Evolutionary conservation across 1,140 invertebrate genomes (phyloP).

Genomic region (Aphis gossypii): DNA sequence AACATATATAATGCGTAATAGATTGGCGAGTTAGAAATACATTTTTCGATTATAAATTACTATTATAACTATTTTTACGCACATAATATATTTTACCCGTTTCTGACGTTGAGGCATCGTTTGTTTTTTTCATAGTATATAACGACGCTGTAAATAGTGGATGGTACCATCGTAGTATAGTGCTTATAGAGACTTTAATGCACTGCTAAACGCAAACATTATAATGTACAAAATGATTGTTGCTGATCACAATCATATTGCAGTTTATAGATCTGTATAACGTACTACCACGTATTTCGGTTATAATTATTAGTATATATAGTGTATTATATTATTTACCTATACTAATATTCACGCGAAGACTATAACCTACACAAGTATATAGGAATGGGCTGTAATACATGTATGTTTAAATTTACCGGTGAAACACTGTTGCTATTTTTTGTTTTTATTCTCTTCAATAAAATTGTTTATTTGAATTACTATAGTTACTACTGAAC

Average conservation of each 20-base stretch:
- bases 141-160: background rate
- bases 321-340: background rate
- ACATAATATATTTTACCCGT: background rate
- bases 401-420: too few species aligned
- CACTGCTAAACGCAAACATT: background rate
- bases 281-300: background rate
- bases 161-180: background rate
- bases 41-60: background rate
- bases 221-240: background rate
- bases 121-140: background rate
- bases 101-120: background rate
- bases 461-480: too few species aligned
- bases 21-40: background rate
- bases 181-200: background rate
- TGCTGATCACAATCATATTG: background rate
- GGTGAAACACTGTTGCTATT: too few species aligned
- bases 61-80: too few species aligned
- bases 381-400: too few species aligned
- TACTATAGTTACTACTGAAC: too few species aligned
- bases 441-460: too few species aligned
- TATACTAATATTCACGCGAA: background rate
- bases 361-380: too few species aligned
- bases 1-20: background rate
- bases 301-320: background rate
- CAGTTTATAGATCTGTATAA: background rate